Base-by-base conservation (phyloP, 1,140 invertebrate genomes). In the Zaprionus inermis region DNA sequence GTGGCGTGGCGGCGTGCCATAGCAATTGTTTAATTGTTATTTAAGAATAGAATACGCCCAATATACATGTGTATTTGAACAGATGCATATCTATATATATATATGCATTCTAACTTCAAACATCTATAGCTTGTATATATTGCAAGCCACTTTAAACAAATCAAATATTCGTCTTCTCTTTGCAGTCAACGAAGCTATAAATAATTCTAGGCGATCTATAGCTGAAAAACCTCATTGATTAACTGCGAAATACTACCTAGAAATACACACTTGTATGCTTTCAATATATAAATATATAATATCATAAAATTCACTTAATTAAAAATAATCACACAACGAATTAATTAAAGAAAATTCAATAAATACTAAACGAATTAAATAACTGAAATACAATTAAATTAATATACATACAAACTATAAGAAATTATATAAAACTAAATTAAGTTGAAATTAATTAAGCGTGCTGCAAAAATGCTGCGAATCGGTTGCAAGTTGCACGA, bases 131-230 rank as follows among this genome's bases (percentile, higher is more conserved):
- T 36, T 36, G 3, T 36, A 36, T 36, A 36, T 1, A 5, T 11
- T 36, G 2, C 34, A n/a, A n/a, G n/a, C n/a, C n/a, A 32, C n/a
- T 44, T 49, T 49, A 18, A 65, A 65, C 16, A 20, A 12, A 51
- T 61, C 11, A 51, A 51, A 51, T 63, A 36, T 52, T 54, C 30
- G 51, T 54, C 51, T 54, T 54, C 22, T 54, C 51, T 54, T 54
- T 54, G 51, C 51, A 54, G 51, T 24, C 51, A 49, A 49, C 18
- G 44, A 54, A 54, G 30, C 14, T 28, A 54, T 22, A 54, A 54
- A 54, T n/a, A 54, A 54, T 22, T 12, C 22, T 9, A 54, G 10
- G 12, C 51, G 24, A 54, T 28, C 24, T 28, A 54, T 54, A 28
- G 22, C 34, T 36, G n/a, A n/a, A 3, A 44, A 44, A 16, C 7